Evolutionary conservation across 2,888 invertebrate species (phyloP), one percentile per base, ranked within the genome.

Genomic region (Oxycera nigricornis): DNA sequence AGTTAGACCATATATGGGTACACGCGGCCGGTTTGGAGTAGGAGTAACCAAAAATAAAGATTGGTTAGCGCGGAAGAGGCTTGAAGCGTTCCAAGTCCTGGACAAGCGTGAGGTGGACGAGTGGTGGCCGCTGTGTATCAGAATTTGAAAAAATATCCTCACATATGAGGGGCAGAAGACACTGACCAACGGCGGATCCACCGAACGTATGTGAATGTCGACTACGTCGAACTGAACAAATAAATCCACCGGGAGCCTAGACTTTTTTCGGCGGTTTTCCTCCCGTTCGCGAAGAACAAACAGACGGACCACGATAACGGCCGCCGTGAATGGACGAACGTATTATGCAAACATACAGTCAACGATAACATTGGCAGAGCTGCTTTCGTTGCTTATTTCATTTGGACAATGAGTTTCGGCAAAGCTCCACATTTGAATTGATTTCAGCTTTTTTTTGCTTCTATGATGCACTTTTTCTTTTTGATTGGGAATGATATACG

Each of bases 331-430:
- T 73, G 67, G 68, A 70, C 52, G 46, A 57, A 70, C 31, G 59
- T 70, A 62, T 65, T 67, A 62, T 62, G 73, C 75, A 55, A 70
- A 70, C 70, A 70, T 55, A 52, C 26, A 52, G 31, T 52, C 52
- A 17, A 70, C 30, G 70, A 70, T 39, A 72, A 75, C 72, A 61
- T 72, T 73, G 70, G 72, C 72, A 70, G 75, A 72, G 35, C 73
- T 76, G 76, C 73, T 74, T 76, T 76, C 76, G 76, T 76, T 76
- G 74, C 76, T 76, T 74, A 76, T 76, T 76, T 76, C 76, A 76
- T 76, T 76, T 76, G 74, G 68, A 73, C 76, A 76, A 76, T 76
- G 74, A 76, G 76, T 74, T 74, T 74, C 67, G 50, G 68, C 73
- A 59, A 61, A 73, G 72, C 74, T 74, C 74, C 62, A 68, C 74